These are phyloP conservation scores for Rhorus exstirpatorius DNA, from an alignment of 2,888 invertebrate species.

Conservation along the genomic window DNA sequence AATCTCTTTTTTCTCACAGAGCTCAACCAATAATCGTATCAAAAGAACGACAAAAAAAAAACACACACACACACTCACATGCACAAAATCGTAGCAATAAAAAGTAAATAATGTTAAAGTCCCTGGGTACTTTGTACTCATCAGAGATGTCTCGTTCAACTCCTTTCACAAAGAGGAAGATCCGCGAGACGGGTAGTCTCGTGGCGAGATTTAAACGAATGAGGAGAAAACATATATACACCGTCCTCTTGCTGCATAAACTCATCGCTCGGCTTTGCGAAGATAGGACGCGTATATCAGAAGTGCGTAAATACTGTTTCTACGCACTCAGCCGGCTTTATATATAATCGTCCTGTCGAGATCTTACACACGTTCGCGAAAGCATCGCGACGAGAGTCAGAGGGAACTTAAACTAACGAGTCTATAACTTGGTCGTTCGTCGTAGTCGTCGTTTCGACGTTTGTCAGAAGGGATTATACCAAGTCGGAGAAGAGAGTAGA, in stretches of 20 bases:
- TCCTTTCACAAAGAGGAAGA: conserved; percentile 56
- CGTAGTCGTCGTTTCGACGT: conserved; percentile 56
- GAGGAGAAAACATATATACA: conserved; percentile 42
- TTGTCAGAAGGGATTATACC: conserved; percentile 68
- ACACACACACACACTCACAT: background rate
- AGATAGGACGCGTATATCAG: conserved; percentile 61
- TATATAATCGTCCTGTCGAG: conserved; percentile 56
- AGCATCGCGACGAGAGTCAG: conserved; percentile 28
- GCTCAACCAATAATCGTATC: conserved; percentile 52
- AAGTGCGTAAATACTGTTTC: conserved; percentile 63
- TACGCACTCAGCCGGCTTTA: conserved; percentile 9
- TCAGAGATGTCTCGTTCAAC: conserved; percentile 60
- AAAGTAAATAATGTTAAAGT: conserved; percentile 32
- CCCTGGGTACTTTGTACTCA: conserved; percentile 67
- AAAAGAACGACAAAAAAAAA: conserved; percentile 14
- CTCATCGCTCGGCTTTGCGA: conserved; percentile 32
- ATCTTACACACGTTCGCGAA: conserved; percentile 48
- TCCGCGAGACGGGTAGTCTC: conserved; percentile 14
- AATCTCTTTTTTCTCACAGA: conserved; percentile 41
- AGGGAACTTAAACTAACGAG: conserved; percentile 76
- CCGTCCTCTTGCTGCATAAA: conserved; percentile 20
- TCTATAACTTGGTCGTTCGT: conserved; percentile 75
- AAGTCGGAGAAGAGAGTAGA: conserved; percentile 48
- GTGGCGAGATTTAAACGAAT: conserved; percentile 55
- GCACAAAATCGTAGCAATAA: too few species aligned